Conservation (phyloP, 2,113 vertebrate genomes). For the Aegotheles bennettii region DNA sequence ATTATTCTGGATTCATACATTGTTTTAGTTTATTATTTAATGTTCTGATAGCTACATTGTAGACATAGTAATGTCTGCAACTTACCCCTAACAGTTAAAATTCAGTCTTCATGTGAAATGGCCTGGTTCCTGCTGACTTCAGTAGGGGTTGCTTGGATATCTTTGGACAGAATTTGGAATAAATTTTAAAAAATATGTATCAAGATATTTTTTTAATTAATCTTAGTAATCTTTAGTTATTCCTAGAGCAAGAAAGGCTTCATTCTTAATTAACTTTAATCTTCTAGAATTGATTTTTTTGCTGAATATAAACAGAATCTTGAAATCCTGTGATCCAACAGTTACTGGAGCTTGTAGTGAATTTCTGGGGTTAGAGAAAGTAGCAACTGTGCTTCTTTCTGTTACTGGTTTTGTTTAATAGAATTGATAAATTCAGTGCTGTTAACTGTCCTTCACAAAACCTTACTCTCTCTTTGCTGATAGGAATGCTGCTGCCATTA, state of each 20-base stretch:
- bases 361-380: neutral
- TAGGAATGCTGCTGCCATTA: neutral
- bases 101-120: neutral
- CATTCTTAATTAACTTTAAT: neutral
- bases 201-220: neutral
- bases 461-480: neutral
- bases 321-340: neutral
- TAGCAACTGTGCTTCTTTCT: neutral
- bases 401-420: neutral
- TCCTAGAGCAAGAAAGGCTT: neutral
- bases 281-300: neutral
- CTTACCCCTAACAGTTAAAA: neutral
- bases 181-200: neutral
- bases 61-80: neutral
- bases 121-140: neutral
- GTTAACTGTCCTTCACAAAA: neutral
- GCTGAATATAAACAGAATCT: neutral
- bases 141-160: neutral
- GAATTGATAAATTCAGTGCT: neutral
- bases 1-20: neutral
- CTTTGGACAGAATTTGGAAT: neutral
- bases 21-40: neutral
- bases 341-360: neutral
- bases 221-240: neutral
- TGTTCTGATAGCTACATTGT: neutral